These are phyloP conservation scores for Caenorhabditis afra DNA, from an alignment of 2,888 invertebrate genomes.

Conservation along the genomic window DNA sequence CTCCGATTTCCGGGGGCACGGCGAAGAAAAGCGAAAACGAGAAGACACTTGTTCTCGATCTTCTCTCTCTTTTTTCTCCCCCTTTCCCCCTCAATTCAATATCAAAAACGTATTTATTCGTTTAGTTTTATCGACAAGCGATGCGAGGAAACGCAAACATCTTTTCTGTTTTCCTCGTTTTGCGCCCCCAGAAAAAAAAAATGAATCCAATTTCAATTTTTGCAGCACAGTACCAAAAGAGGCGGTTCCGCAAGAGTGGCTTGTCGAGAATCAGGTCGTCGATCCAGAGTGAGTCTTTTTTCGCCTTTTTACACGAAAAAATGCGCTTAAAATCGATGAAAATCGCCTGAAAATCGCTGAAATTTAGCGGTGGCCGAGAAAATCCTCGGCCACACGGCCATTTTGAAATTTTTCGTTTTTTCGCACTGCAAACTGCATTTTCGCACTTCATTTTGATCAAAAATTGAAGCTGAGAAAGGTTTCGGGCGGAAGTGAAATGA, in stretches of 20 bases:
- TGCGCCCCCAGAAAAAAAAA: no score
- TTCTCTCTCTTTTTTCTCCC: not conserved
- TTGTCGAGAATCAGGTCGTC: slow-evolving; percentile 72
- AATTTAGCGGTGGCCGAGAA: no score
- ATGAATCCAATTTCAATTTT: slow-evolving; percentile 28
- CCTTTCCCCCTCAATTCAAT: not conserved
- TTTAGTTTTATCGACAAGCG: no score
- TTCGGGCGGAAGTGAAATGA: no score
- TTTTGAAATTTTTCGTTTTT: no score
- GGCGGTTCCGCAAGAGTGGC: slow-evolving; percentile 68
- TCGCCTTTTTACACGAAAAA: not conserved
- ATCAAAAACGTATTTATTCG: no score
- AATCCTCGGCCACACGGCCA: no score
- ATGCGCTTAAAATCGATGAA: not conserved
- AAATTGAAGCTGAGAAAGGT: no score
- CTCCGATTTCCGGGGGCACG: slow-evolving; percentile 14
- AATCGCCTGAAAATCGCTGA: no score
- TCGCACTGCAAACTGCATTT: no score
- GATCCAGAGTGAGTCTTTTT: slow-evolving; percentile 70
- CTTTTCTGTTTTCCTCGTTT: not conserved
- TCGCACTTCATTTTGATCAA: no score
- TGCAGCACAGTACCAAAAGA: slow-evolving; percentile 73
- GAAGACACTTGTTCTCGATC: slow-evolving; percentile 33
- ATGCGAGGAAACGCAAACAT: not conserved
- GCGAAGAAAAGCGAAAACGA: no score